Evolutionary conservation across 2,888 invertebrate species (phyloP), one percentile per base, ranked within the genome.

Genomic region (Mayetiola destructor): DNA sequence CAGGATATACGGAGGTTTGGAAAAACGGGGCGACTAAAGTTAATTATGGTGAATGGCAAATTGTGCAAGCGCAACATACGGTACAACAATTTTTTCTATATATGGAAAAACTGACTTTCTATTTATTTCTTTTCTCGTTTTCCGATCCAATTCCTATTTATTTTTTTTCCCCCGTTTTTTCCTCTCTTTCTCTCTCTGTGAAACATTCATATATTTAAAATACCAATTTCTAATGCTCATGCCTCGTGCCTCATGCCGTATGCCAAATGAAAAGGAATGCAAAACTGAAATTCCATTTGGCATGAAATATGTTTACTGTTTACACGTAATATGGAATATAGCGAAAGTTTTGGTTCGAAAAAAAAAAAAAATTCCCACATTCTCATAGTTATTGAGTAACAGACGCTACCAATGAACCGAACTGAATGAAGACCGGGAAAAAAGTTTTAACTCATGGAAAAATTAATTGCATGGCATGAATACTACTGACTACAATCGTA

Each of bases 41-140:
- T 48, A 48, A 48, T 48, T 48, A 48, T 48, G 48, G 48, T 27
- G 27, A 48, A 48, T 48, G 48, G 48, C 48, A 48, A 48, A 48
- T 48, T 48, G 48, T 27, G 48, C 48, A 48, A 48, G 27, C 48
- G 27, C 48, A 48, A 48, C 48, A 48, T 48, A 48, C 48, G 48
- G 48, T 16, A 48, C 48, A 27, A 48, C 48, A 48, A n/a, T n/a
- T n/a, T n/a, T n/a, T n/a, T n/a, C n/a, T n/a, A n/a, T n/a, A n/a
- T n/a, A n/a, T n/a, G n/a, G n/a, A n/a, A n/a, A n/a, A n/a, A n/a
- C n/a, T n/a, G n/a, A n/a, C n/a, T n/a, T n/a, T n/a, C n/a, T n/a
- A n/a, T n/a, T n/a, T n/a, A n/a, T n/a, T n/a, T n/a, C n/a, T n/a
- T n/a, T n/a, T n/a, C n/a, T n/a, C n/a, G n/a, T n/a, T n/a, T n/a